Percentiles rank a stretch among this genome's conserved stretches.
These are phyloP conservation scores for Lytechinus variegatus DNA, from an alignment of 35 echinoderm and acorn worm species.

Conservation along the genomic window DNA sequence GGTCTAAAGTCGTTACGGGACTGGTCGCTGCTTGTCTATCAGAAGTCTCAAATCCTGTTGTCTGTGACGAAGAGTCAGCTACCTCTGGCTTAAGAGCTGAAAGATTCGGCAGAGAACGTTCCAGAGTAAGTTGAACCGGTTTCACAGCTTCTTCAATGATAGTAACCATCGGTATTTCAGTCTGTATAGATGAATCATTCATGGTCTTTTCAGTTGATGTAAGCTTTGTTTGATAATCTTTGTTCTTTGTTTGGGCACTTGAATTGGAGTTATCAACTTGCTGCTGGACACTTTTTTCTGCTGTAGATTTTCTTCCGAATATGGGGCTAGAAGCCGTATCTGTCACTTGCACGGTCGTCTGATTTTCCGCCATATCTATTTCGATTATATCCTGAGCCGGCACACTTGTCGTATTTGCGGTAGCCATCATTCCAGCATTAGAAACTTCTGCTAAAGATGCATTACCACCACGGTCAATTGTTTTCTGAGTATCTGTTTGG, in stretches of 20 bases:
- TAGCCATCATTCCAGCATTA: neutral
- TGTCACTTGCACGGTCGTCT: neutral
- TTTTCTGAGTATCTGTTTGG: neutral
- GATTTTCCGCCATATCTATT: neutral
- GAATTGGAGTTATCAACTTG: neutral
- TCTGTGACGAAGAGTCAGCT: constrained; percentile 21
- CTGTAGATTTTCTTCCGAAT: neutral
- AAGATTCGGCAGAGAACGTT: neutral
- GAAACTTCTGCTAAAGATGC: neutral
- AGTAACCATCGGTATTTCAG: constrained; percentile 10
- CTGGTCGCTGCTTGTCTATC: constrained; percentile 27
- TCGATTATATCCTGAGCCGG: neutral
- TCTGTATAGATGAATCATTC: constrained; percentile 23
- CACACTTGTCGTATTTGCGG: neutral
- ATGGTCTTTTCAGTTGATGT: constrained; percentile 35
- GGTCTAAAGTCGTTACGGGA: constrained; percentile 7
- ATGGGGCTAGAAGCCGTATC: constrained; percentile 26
- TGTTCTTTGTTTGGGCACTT: neutral
- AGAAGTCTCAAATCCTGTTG: neutral
- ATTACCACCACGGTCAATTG: neutral
- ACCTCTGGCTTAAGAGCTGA: neutral
- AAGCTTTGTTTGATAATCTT: neutral
- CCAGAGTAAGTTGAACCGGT: constrained; percentile 4
- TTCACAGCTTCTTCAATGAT: constrained; percentile 34
- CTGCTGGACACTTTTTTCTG: constrained; percentile 35